These are phyloP conservation scores for Nasonovia ribisnigri DNA, from an alignment of 2,888 invertebrate species.

Conservation along the genomic window DNA sequence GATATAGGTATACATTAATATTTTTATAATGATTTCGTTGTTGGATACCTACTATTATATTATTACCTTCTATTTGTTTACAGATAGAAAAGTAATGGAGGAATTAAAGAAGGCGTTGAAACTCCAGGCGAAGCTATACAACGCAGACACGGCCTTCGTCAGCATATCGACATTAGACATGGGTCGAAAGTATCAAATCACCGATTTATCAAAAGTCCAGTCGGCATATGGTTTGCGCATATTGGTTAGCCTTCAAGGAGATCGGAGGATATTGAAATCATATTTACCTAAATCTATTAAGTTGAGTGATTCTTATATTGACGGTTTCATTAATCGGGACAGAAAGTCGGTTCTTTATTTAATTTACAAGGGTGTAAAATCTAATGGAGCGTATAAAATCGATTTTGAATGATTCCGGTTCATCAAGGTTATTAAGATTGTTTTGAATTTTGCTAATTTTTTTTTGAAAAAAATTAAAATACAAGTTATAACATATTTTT, in stretches of 20 bases:
- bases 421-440: neutral
- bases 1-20: neutral
- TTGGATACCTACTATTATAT: neutral
- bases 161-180: conserved; percentile 32
- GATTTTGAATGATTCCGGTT: conserved; percentile 20
- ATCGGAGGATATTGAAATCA: conserved; percentile 40
- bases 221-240: conserved; percentile 29
- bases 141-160: neutral
- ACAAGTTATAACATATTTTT: neutral
- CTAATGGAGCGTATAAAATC: conserved; percentile 25
- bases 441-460: neutral
- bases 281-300: conserved; percentile 41
- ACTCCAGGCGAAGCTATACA: conserved; percentile 19
- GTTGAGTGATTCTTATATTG: conserved; percentile 30
- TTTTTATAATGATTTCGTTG: neutral
- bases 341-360: conserved; percentile 19
- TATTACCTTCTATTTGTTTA: neutral
- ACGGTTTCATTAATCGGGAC: neutral
- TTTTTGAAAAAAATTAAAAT: neutral
- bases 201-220: conserved; percentile 43
- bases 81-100: neutral
- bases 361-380: conserved; percentile 15
- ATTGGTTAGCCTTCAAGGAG: conserved; percentile 9
- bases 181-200: conserved; percentile 16
- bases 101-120: conserved; percentile 32